phyloP scores from a whole-genome alignment of 1,140 invertebrate genomes.

The Kradibia gibbosae region DNA sequence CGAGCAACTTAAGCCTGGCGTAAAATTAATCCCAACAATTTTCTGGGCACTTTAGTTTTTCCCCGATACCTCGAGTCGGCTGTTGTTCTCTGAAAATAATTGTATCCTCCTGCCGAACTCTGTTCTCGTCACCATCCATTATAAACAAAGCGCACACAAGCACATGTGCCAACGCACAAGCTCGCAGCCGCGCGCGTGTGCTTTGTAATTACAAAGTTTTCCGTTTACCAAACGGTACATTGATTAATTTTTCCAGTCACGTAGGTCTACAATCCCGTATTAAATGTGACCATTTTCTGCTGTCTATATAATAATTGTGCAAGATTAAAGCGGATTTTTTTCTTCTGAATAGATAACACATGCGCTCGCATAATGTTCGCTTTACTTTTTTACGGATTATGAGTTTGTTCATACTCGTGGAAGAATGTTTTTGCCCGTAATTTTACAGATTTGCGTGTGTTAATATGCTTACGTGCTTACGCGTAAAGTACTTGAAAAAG shows the following conservation, averaged over 20 bases:
- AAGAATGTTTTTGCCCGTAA: constrained; percentile 1
- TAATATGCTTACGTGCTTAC: constrained; percentile 11
- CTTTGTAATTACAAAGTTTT: not conserved
- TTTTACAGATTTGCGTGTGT: not conserved
- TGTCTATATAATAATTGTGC: not conserved
- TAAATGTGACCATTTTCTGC: not conserved
- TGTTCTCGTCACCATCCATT: no score
- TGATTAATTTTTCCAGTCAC: not conserved
- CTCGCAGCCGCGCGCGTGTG: no score
- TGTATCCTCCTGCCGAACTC: not conserved
- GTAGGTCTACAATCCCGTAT: not conserved
- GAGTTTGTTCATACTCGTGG: not conserved
- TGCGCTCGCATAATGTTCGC: not conserved
- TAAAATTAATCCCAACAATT: no score
- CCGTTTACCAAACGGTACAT: not conserved
- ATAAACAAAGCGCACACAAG: no score
- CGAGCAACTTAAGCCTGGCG: no score
- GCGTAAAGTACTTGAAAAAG: constrained; percentile 7
- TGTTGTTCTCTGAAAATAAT: not conserved
- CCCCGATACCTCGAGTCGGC: not conserved
- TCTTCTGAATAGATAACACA: not conserved
- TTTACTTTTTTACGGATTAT: not conserved
- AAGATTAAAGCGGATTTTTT: not conserved
- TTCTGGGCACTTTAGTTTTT: not conserved
- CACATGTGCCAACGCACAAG: no score